A percentile compares a stretch with the other conserved stretches of the same genome.
These are phyloP conservation scores for Strix occidentalis DNA, from an alignment of 2,797 vertebrate genomes.

Conservation along the genomic window DNA sequence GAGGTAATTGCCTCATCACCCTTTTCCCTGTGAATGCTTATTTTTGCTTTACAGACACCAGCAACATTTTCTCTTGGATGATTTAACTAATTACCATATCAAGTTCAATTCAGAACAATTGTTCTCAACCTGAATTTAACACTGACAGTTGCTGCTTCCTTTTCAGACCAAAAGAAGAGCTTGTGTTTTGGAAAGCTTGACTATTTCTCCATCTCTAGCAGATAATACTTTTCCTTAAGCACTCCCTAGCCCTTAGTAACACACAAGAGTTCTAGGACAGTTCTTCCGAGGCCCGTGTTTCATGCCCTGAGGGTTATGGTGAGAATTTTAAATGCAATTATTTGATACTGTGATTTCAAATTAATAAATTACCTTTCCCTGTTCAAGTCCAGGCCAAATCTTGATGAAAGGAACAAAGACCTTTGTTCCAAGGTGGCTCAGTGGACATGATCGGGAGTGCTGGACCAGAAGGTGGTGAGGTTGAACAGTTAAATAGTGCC, in stretches of 20 bases:
- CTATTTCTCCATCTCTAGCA: neutral
- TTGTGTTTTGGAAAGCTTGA: neutral
- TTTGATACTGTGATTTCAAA: neutral
- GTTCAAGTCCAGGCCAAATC: neutral
- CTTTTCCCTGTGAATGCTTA: neutral
- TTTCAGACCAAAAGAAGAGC: neutral
- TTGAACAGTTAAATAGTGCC: neutral
- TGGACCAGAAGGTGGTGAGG: neutral
- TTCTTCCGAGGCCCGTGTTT: neutral
- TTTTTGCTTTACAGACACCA: neutral
- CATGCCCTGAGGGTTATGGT: neutral
- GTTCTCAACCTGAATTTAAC: neutral
- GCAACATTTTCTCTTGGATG: neutral
- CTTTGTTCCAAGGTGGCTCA: neutral
- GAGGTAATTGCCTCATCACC: neutral
- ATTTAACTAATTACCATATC: neutral
- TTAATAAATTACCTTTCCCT: conserved; percentile 3
- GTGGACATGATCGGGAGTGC: neutral
- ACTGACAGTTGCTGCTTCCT: neutral
- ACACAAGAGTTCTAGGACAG: neutral
- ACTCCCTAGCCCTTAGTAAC: neutral
- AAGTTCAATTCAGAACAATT: neutral
- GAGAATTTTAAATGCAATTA: conserved; percentile 1
- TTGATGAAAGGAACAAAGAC: neutral
- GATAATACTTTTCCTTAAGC: neutral